phyloP scores from a whole-genome alignment of 2,797 vertebrate species.

The Hydrocynus forskahlii region DNA sequence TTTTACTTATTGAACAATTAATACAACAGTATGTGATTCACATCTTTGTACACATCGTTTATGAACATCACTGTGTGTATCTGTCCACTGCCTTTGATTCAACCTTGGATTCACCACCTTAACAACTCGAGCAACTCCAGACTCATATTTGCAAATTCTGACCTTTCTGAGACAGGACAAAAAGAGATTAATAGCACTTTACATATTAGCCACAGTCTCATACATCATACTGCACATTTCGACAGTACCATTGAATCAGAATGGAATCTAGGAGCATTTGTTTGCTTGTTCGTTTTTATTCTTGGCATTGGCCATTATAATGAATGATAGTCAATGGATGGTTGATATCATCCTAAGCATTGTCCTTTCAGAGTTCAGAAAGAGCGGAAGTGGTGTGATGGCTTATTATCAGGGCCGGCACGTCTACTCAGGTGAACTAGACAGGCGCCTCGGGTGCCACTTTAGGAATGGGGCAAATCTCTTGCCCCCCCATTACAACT shows the following conservation, averaged over 20 bases:
- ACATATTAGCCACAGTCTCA: conserved; percentile 66
- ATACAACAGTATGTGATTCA: neutral
- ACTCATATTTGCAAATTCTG: conserved; percentile 73
- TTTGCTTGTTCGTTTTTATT: conserved; percentile 61
- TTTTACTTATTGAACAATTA: neutral
- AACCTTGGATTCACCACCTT: conserved; percentile 58
- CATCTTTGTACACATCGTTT: conserved; percentile 23
- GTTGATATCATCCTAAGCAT: neutral
- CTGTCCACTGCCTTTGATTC: conserved; percentile 56
- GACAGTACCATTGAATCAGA: conserved; percentile 75
- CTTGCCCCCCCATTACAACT: too few species aligned
- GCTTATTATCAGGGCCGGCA: neutral
- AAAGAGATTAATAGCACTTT: conserved; percentile 78
- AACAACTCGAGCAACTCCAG: conserved; percentile 65
- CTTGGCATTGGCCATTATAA: conserved; percentile 16
- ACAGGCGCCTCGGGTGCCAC: too few species aligned
- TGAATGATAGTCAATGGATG: neutral
- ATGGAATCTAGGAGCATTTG: conserved; percentile 56
- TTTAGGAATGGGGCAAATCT: too few species aligned
- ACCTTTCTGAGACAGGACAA: conserved; percentile 75
- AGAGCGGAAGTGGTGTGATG: neutral
- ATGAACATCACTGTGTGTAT: conserved; percentile 16
- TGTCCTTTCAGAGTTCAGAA: neutral
- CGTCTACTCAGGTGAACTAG: too few species aligned
- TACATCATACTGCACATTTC: conserved; percentile 72